Base-by-base conservation (phyloP, 2,113 vertebrate genomes). In the Myocastor coypus region DNA sequence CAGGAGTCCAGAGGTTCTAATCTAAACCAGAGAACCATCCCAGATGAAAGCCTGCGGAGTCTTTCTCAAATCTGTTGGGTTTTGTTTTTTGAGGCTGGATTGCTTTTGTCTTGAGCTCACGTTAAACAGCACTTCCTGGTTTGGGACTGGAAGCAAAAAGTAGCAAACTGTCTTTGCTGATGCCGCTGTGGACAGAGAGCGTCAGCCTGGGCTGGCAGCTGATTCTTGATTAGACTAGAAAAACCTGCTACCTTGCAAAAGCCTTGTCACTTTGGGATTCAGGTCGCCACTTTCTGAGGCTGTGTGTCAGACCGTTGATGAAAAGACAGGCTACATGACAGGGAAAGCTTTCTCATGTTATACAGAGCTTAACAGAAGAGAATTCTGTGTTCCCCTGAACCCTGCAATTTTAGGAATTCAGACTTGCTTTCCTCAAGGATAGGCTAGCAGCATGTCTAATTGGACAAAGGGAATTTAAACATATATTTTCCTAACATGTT, bases 111-210 rank as follows among this genome's bases (percentile, higher is more conserved):
- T 96, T 92, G 63, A 66, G n/a, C 55, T 94, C 64, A 4, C 84
- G n/a, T 90, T 63, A n/a, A 64, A 66, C 59, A 32, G 46, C 77
- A 95, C 95, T 97, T 98, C 95, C 97, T 96, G 95, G 30, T 93
- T 97, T 95, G 59, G 26, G 66, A 57, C 26, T 95, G 71, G 37
- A 78, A 93, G 80, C 85, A 59, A 92, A 86, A 59, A 68, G 37
- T 17, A 71, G 84, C 28, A 59, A 71, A 16, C 59, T 30, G 7
- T 55, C 6, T 57, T 34, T 14, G 61, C 61, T 84, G 87, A 32
- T 0, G 37, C 30, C 64, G 37, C 0, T 87, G n/a, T 28, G 82
- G 24, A 37, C 75, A 32, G 30, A 32, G 30, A 42, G 7, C 34
- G 52, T 50, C n/a, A 63, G 30, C 28, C 19, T 64, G 69, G 2